Evolutionary conservation across 2,797 vertebrate genomes (phyloP).

Genomic region (Crotalus adamanteus): DNA sequence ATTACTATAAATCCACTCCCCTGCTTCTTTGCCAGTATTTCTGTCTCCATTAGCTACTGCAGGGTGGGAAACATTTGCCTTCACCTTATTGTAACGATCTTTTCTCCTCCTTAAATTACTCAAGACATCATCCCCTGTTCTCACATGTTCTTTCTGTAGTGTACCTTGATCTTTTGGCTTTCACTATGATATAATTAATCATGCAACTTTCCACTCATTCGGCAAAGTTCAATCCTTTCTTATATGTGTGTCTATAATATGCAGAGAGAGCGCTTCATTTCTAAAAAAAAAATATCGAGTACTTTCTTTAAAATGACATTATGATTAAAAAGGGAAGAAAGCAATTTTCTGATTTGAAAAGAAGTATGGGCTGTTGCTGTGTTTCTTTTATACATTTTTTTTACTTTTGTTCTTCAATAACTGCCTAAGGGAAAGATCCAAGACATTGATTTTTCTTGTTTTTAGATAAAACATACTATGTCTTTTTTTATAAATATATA

Average conservation of each 20-base stretch:
- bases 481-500: neutral
- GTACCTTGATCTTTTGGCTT: slow-evolving; percentile 35
- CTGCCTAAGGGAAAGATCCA: neutral
- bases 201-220: slow-evolving; percentile 30
- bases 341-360: slow-evolving; percentile 25
- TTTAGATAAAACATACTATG: neutral
- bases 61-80: slow-evolving; percentile 56
- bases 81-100: slow-evolving; percentile 52
- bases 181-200: slow-evolving; percentile 41
- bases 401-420: neutral
- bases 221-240: slow-evolving; percentile 46
- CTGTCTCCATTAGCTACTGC: slow-evolving; percentile 55
- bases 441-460: neutral
- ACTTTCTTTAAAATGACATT: slow-evolving; percentile 25
- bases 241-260: slow-evolving; percentile 25
- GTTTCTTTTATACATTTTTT: slow-evolving; percentile 12
- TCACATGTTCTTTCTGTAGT: neutral
- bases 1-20: slow-evolving; percentile 63
- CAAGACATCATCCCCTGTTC: slow-evolving; percentile 47
- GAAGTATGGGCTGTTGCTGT: neutral
- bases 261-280: neutral
- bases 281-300: slow-evolving; percentile 10
- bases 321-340: slow-evolving; percentile 23
- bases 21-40: slow-evolving; percentile 56
- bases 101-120: slow-evolving; percentile 37